Conservation (phyloP, 2,797 vertebrate genomes). For the Enteromius treurensis region DNA sequence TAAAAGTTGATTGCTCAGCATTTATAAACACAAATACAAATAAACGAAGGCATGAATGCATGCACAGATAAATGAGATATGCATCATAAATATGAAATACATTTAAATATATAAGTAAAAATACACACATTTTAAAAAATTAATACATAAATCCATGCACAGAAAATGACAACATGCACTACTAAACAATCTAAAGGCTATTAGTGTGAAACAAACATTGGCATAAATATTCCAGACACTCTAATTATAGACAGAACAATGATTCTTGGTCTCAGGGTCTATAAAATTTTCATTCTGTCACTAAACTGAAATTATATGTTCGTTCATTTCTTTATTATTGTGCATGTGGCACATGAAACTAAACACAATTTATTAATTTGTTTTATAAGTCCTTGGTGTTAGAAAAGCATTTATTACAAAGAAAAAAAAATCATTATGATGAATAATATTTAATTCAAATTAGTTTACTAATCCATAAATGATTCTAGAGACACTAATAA, state of each 20-base stretch:
- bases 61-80: background rate
- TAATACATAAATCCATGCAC: background rate
- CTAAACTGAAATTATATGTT: background rate
- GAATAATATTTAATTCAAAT: background rate
- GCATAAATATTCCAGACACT: slow-evolving; percentile 21
- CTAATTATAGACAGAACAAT: slow-evolving; percentile 13
- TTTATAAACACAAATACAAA: slow-evolving; percentile 7
- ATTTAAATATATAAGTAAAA: background rate
- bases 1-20: background rate
- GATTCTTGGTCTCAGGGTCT: background rate
- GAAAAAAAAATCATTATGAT: background rate
- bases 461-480: background rate
- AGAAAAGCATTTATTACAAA: background rate
- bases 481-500: background rate
- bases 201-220: slow-evolving; percentile 9
- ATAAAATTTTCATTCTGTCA: background rate
- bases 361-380: background rate
- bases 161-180: background rate
- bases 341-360: background rate
- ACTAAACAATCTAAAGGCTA: background rate
- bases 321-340: background rate
- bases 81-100: background rate
- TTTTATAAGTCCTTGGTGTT: background rate
- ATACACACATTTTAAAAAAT: background rate
- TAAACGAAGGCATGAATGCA: background rate